These are phyloP conservation scores for Lycaena phlaeas DNA, from an alignment of 2,888 invertebrate species.

Conservation along the genomic window DNA sequence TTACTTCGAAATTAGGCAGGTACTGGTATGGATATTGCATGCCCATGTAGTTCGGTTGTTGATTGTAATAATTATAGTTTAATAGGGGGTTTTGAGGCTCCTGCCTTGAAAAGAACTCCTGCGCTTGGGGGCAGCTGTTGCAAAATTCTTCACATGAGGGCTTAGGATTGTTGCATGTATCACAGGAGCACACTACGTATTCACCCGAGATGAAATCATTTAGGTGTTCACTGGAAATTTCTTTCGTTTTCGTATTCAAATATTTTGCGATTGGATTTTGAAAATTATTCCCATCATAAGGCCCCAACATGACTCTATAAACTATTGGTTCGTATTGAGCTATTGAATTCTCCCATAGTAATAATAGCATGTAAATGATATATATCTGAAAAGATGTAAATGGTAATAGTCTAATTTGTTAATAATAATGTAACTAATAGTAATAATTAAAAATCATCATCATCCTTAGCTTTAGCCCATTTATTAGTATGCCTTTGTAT, in stretches of 20 bases:
- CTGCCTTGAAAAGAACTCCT: too few relatives aligned
- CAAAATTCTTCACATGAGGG: conserved; percentile 19
- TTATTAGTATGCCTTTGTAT: too few relatives aligned
- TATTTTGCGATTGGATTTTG: too few relatives aligned
- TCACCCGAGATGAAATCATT: conserved; percentile 23
- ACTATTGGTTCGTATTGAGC: conserved; percentile 1
- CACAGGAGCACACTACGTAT: conserved; percentile 25
- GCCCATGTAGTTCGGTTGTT: too few relatives aligned
- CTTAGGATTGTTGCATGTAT: conserved; percentile 17
- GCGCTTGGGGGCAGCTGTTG: conserved; percentile 13
- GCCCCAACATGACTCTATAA: conserved; percentile 5
- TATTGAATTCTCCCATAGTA: neutral
- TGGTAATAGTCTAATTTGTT: too few relatives aligned
- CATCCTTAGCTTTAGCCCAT: too few relatives aligned
- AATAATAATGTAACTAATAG: too few relatives aligned
- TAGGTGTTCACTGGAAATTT: conserved; percentile 11
- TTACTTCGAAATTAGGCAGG: too few relatives aligned
- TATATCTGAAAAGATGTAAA: neutral
- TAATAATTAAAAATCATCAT: too few relatives aligned
- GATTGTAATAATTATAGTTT: conserved; percentile 3
- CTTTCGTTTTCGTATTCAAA: too few relatives aligned
- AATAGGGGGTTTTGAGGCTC: neutral
- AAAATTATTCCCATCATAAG: too few relatives aligned
- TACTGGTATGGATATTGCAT: conserved; percentile 15
- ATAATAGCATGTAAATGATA: neutral